phyloP scores from a whole-genome alignment of 92 coral and sea anemone genomes.

The Umimayanthus kanabou region DNA sequence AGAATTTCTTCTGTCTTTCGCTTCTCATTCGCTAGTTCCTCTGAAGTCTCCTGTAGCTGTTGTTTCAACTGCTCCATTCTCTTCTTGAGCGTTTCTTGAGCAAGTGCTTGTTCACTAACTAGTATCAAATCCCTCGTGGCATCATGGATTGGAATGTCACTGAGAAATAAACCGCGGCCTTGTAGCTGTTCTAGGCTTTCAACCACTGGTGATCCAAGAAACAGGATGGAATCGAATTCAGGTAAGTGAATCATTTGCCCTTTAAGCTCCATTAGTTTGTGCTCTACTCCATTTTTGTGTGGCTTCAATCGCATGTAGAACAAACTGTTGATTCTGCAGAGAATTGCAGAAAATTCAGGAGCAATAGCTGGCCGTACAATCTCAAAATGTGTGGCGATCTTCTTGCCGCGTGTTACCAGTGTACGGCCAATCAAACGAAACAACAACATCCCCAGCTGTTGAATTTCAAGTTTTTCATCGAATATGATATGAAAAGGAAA shows the following conservation, averaged over 20 bases:
- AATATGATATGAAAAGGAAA: constrained; percentile 90
- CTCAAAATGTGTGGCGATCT: constrained; percentile 66
- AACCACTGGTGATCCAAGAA: constrained; percentile 85
- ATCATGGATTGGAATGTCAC: constrained; percentile 92
- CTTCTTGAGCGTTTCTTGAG: constrained; percentile 81
- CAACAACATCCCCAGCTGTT: constrained; percentile 78
- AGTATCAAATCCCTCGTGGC: constrained; percentile 86
- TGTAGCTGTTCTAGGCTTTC: constrained; percentile 79
- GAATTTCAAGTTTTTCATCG: constrained; percentile 70
- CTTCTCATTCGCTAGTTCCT: constrained; percentile 80
- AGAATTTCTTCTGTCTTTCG: constrained; percentile 83
- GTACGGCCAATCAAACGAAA: constrained; percentile 73
- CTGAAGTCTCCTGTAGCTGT: constrained; percentile 73
- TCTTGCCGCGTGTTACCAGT: constrained; percentile 53
- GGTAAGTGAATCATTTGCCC: constrained; percentile 91
- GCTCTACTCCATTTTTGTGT: constrained; percentile 43
- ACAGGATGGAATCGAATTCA: constrained; percentile 75
- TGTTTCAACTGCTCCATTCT: constrained; percentile 78
- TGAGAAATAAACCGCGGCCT: constrained; percentile 79
- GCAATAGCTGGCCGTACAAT: constrained; percentile 65
- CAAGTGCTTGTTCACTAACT: constrained; percentile 88
- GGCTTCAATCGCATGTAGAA: constrained; percentile 68
- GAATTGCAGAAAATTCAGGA: constrained; percentile 67
- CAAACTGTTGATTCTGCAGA: constrained; percentile 70
- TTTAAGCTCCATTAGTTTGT: constrained; percentile 63